A percentile compares a stretch with the other conserved stretches of the same genome.
Evolutionary conservation across 2,888 invertebrate species (phyloP).

Genomic region (Drosophila conformis): DNA sequence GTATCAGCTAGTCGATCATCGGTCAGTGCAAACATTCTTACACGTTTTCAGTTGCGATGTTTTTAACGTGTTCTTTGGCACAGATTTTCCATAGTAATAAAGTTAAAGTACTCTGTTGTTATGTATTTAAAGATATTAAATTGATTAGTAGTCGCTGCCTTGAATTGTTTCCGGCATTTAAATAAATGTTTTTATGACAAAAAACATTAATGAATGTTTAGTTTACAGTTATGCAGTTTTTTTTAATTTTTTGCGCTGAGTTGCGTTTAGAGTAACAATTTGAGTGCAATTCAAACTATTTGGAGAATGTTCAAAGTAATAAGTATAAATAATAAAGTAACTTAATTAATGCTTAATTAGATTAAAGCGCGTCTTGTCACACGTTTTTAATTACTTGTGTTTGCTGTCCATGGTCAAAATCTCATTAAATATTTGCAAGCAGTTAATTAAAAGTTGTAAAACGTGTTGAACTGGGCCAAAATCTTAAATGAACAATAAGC

Average conservation of each 20-base stretch:
- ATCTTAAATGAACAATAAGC: neutral
- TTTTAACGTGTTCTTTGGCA: conserved; percentile 18
- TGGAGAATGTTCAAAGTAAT: conserved; percentile 32
- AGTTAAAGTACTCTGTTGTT: conserved; percentile 62
- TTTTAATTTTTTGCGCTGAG: too few relatives aligned
- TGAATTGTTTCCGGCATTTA: conserved; percentile 52
- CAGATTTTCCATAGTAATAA: conserved; percentile 50
- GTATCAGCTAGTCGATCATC: conserved; percentile 19
- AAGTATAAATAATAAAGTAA: conserved; percentile 14
- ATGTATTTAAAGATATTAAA: conserved; percentile 47
- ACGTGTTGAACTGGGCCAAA: neutral
- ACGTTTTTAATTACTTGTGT: conserved; percentile 20
- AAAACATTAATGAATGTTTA: conserved; percentile 24
- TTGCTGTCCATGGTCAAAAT: conserved; percentile 38
- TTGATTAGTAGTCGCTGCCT: conserved; percentile 69
- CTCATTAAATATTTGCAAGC: conserved; percentile 48
- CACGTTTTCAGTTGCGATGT: conserved; percentile 1
- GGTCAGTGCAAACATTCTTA: neutral
- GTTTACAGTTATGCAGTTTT: conserved; percentile 23
- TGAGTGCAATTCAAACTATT: neutral
- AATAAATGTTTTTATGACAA: conserved; percentile 19
- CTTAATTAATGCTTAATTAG: conserved; percentile 35
- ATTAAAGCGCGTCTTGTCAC: conserved; percentile 22
- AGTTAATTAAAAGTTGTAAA: neutral
- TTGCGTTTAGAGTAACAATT: too few relatives aligned